Percentiles rank a stretch among this genome's conserved stretches.
Evolutionary conservation across 1,140 invertebrate species (phyloP).

Genomic region (Drosophila navojoa): DNA sequence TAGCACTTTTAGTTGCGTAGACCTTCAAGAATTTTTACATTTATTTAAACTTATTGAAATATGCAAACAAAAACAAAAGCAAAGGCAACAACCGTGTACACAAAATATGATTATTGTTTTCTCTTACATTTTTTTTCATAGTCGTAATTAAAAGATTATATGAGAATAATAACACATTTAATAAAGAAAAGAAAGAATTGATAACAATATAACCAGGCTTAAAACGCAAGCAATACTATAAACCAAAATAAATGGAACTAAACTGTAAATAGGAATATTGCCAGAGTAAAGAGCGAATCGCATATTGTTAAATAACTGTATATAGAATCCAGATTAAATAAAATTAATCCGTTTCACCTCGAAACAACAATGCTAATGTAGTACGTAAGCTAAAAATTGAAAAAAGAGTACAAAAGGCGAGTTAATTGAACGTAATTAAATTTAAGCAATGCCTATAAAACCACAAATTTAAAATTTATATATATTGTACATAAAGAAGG

Average conservation of each 20-base stretch:
- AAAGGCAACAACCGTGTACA: slow-evolving; percentile 2
- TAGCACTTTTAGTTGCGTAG: slow-evolving; percentile 45
- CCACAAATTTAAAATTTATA: slow-evolving; percentile 27
- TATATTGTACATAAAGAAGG: slow-evolving; percentile 36
- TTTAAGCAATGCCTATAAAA: slow-evolving; percentile 37
- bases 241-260: slow-evolving; percentile 39
- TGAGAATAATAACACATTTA: slow-evolving; percentile 9
- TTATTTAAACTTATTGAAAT: slow-evolving; percentile 28
- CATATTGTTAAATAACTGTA: slow-evolving; percentile 49
- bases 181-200: slow-evolving; percentile 15
- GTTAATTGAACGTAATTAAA: slow-evolving; percentile 64
- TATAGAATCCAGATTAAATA: slow-evolving; percentile 19
- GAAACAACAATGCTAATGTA: slow-evolving; percentile 24
- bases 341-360: slow-evolving; percentile 9
- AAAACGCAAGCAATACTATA: slow-evolving; percentile 67
- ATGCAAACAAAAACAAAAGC: slow-evolving; percentile 14
- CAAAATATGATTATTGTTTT: slow-evolving; percentile 34
- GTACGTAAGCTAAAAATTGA: slow-evolving; percentile 55
- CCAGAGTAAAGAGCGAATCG: neutral
- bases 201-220: slow-evolving; percentile 52
- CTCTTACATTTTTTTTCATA: slow-evolving; percentile 39
- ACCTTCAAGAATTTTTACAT: slow-evolving; percentile 26
- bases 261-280: slow-evolving; percentile 32
- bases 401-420: slow-evolving; percentile 79
- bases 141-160: slow-evolving; percentile 31